Evolutionary conservation across 1,140 invertebrate species (phyloP), one percentile per base, ranked within the genome.

Genomic region (Spodoptera litura): DNA sequence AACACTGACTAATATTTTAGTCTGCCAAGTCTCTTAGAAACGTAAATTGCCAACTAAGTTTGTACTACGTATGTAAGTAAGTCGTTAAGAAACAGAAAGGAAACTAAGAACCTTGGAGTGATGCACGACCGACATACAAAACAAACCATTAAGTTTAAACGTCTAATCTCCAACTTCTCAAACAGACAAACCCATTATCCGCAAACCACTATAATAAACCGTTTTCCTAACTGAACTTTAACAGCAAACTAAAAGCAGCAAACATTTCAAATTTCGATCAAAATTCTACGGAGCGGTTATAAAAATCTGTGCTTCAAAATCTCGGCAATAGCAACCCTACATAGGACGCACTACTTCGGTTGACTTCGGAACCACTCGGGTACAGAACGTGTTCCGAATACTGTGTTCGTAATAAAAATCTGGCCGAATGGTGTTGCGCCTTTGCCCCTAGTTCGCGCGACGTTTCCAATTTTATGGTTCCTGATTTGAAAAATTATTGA

Each of bases 361-460:
- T n/a, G 31, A 15, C 75, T 70, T 64, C 64, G 62, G 71, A 53
- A 56, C 59, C 68, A 79, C 80, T 83, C 78, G 77, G 78, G 77
- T 61, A 49, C 31, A 13, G 44, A 68, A 83, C 82, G 82, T 83
- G 82, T 74, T 38, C 68, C 56, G 82, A 79, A 81, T 83, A 64
- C 76, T 51, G 31, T 52, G 74, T 75, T 80, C 71, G 81, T 79
- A 83, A 83, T 83, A 83, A 83, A 83, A 82, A 80, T 78, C 81
- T 75, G 81, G 68, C 68, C 62, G 62, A 49, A 66, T 15, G 62
- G n/a, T 56, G 15, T 13, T 20, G 74, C 64, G 72, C 15, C 71
- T 53, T 20, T 56, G 31, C 61, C 70, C 56, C 71, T 66, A 44
- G 55, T 70, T 73, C 56, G 72, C 62, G 52, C 66, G 73, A 81